Evolutionary conservation across 92 coral and sea anemone species (phyloP).

Genomic region (Muricea muricata): DNA sequence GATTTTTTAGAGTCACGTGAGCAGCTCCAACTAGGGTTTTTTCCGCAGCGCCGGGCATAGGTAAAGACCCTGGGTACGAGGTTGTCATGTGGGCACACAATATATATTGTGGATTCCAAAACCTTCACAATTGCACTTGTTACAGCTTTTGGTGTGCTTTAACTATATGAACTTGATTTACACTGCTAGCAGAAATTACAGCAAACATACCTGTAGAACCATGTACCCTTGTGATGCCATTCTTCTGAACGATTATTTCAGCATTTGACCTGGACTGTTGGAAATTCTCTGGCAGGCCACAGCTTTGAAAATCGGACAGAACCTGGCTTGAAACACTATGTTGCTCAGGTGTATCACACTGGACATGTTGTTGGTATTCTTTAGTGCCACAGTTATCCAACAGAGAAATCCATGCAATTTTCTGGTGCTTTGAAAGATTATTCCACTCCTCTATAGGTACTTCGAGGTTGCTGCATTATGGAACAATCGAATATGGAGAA

Average conservation of each 20-base stretch:
- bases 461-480: slow-evolving; percentile 20
- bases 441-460: slow-evolving; percentile 33
- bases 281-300: slow-evolving; percentile 25
- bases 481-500: slow-evolving; percentile 31
- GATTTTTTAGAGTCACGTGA: too few relatives aligned
- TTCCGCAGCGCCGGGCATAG: too few relatives aligned
- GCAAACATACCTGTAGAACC: neutral
- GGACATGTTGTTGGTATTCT: neutral
- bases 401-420: slow-evolving; percentile 5
- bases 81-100: slow-evolving; percentile 37
- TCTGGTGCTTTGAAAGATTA: slow-evolving; percentile 10
- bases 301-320: slow-evolving; percentile 27
- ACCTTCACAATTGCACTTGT: slow-evolving; percentile 39
- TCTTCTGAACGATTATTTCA: neutral
- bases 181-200: slow-evolving; percentile 5
- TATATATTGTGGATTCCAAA: neutral
- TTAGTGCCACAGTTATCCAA: neutral
- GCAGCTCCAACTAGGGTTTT: too few relatives aligned
- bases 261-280: slow-evolving; percentile 25
- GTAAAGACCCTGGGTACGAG: too few relatives aligned
- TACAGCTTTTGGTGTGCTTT: neutral
- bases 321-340: slow-evolving; percentile 23
- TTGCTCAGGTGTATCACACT: too few relatives aligned
- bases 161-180: slow-evolving; percentile 1
- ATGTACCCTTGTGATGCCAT: slow-evolving; percentile 41